Evolutionary conservation across 2,113 vertebrate species (phyloP), one percentile per base, ranked within the genome.

Genomic region (Thymallus thymallus): DNA sequence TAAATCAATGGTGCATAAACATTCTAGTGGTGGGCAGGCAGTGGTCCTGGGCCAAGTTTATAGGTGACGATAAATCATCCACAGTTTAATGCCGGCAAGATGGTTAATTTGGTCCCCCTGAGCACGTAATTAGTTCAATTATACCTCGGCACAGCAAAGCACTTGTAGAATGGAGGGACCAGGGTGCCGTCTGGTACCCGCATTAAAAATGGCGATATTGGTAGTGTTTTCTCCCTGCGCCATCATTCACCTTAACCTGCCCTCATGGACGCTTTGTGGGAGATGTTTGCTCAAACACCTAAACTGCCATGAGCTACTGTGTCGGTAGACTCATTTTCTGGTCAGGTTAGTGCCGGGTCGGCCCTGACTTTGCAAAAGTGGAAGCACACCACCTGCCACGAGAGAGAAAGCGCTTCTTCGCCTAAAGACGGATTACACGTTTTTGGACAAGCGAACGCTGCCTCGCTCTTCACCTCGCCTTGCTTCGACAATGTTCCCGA

Each of bases 381-480:
- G 2, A 13, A 65, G 63, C 5, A 32, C 16, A 16, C 24, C 14
- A 16, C 82, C 83, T 68, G 66, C 78, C 77, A 80, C 76, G 79
- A 30, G 77, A 84, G 84, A 51, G 48, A 86, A 83, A 82, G 81
- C 75, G 68, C 76, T 82, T 41, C 35, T 41, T 41, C 35, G 35
- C 84, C 85, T 86, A 51, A 41, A 88, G 84, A 84, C 83, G 81
- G 86, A 90, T 89, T 84, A 88, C 89, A 82, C 6, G 84, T 87
- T 81, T 84, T 72, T 68, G 79, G 85, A 87, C 83, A 81, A 81
- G 76, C 18, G 55, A 75, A 77, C 70, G 78, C 45, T 41, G 35
- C 35, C 80, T 75, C 66, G 72, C 78, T 77, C 84, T 80, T 74
- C 68, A 74, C 80, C 82, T 82, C 82, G 74, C 69, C 75, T 78